These are phyloP conservation scores for Myotis pilosus DNA, from an alignment of 2,797 vertebrate species.

Conservation along the genomic window DNA sequence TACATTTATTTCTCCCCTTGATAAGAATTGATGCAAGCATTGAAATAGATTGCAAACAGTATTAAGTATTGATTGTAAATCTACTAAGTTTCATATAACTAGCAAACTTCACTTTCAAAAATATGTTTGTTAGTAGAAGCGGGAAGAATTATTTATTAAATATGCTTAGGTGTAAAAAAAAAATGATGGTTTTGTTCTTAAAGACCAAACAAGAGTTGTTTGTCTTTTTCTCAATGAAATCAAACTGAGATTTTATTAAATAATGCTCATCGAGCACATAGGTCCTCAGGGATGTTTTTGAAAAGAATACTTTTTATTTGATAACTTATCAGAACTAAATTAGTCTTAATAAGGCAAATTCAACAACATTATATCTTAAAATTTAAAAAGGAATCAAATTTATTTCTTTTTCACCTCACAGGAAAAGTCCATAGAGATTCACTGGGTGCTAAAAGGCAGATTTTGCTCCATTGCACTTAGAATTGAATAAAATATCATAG, in stretches of 20 bases:
- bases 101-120: not conserved
- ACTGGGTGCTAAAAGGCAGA: not conserved
- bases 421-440: not conserved
- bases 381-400: not conserved
- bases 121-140: not conserved
- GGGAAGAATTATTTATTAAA: not conserved
- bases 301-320: not conserved
- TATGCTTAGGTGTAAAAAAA: not conserved
- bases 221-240: not conserved
- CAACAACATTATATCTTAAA: not conserved
- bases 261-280: not conserved
- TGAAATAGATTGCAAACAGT: not conserved
- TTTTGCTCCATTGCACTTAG: not conserved
- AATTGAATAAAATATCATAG: conserved; percentile 28
- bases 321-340: not conserved
- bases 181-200: not conserved
- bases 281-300: not conserved
- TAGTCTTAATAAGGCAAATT: not conserved
- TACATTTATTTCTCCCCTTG: not conserved
- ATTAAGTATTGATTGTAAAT: not conserved
- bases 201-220: not conserved
- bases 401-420: not conserved
- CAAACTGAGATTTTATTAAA: conserved; percentile 6
- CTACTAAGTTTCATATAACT: not conserved
- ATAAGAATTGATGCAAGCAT: not conserved